Conservation (phyloP, 1,140 invertebrate genomes). For the Elysia chlorotica region DNA sequence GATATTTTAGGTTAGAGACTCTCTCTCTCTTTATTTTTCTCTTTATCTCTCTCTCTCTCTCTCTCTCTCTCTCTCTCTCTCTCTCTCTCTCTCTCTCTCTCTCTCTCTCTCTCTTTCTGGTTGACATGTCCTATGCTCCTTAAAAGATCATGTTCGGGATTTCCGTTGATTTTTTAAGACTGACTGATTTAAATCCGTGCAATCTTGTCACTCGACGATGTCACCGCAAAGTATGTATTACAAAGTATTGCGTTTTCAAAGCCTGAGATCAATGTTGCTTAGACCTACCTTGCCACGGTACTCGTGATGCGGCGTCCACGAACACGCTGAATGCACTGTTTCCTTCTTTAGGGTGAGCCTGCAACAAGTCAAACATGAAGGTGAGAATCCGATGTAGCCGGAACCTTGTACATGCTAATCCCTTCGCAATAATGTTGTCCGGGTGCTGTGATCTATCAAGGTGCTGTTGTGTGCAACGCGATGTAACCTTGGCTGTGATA, state of each 20-base stretch:
- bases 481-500: no score
- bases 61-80: background rate
- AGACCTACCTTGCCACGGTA: constrained; percentile 12
- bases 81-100: constrained; percentile 5
- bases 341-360: no score
- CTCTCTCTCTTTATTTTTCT: background rate
- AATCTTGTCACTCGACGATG: background rate
- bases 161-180: background rate
- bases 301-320: background rate
- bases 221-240: background rate
- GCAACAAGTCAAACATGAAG: no score
- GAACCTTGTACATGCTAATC: no score
- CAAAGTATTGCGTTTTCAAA: background rate
- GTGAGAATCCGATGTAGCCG: no score
- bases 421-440: no score
- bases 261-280: no score
- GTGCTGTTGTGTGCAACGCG: no score
- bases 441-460: no score
- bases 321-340: constrained; percentile 13
- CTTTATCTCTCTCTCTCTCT: background rate
- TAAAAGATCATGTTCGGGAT: background rate
- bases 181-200: background rate
- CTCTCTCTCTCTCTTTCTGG: constrained; percentile 5
- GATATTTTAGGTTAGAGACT: background rate
- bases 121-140: background rate